These are phyloP conservation scores for Pristionchus japonicus DNA, from an alignment of 2,888 invertebrate species.

Conservation along the genomic window DNA sequence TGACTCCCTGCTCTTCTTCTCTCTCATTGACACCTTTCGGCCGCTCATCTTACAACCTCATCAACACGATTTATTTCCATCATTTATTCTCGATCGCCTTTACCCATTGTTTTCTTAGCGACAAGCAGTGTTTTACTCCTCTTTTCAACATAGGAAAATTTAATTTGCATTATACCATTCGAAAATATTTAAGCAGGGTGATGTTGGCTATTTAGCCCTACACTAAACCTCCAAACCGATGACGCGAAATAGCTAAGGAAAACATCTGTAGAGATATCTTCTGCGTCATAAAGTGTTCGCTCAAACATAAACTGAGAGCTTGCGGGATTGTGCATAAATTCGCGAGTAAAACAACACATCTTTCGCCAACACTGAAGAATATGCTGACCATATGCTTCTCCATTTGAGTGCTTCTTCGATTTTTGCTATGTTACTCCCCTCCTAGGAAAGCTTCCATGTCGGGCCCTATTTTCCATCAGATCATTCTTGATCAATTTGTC, in stretches of 20 bases:
- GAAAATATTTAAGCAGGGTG: not conserved
- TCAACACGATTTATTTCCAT: constrained; percentile 28
- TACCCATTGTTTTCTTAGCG: constrained; percentile 17
- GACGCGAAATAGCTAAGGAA: not conserved
- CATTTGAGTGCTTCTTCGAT: not conserved
- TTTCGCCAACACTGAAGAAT: constrained; percentile 20
- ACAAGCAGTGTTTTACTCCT: not conserved
- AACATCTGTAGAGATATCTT: not conserved
- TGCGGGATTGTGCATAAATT: constrained; percentile 17
- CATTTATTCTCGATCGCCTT: not conserved
- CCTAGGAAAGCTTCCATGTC: not conserved
- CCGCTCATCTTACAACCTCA: constrained; percentile 38
- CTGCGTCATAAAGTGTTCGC: constrained; percentile 36
- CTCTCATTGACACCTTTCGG: constrained; percentile 17
- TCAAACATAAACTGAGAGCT: constrained; percentile 14
- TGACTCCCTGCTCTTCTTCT: not conserved
- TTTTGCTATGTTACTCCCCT: not conserved
- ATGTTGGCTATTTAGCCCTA: not conserved
- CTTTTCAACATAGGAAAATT: not conserved
- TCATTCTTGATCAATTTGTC: too few relatives aligned
- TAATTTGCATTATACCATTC: not conserved
- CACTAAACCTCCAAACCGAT: not conserved
- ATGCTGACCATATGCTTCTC: constrained; percentile 9
- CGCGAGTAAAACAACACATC: constrained; percentile 24
- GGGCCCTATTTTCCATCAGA: too few relatives aligned